Evolutionary conservation across 2,113 vertebrate genomes (phyloP), one percentile per base, ranked within the genome.

Genomic region (Vulpes lagopus): DNA sequence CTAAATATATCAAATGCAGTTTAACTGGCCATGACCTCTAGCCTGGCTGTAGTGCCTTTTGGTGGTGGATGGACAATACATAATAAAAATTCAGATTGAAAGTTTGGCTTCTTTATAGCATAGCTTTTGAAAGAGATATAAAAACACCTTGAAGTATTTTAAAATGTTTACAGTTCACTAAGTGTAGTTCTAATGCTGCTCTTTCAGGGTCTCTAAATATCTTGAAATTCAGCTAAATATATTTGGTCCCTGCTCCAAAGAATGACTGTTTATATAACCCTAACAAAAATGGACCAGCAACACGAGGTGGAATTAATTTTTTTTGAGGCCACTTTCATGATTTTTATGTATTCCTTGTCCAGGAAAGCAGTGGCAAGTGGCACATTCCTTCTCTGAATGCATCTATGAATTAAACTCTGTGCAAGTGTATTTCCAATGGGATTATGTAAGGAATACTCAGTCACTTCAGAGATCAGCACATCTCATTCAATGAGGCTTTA

Each of bases 101-200:
- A 97, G 32, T 71, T 97, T 43, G 65, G 84, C 60, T 78, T 84
- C 16, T 97, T 85, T 93, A 74, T 88, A 65, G 35, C n/a, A 32
- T 32, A 43, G 32, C 30, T 73, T 89, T 78, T 67, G 32, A 92
- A 95, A 93, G 19, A 79, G 25, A 53, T 49, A 62, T 22, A 95
- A 69, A 81, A 87, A 30, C 32, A 91, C 19, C 84, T 88, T 78
- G 78, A 88, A 89, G 15, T 8, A 43, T 73, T 94, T 94, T 19
- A 27, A 73, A 86, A 74, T 84, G 17, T 87, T 95, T 96, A 57
- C 4, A 51, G 11, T 60, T 89, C 32, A 62, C n/a, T 69, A 9
- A 11, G 4, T 80, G 6, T 60, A 19, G 11, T 59, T 96, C 23
- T 87, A 90, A 69, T 69, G 14, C 92, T 49, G 65, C 32, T 95